Conservation (phyloP, 2,797 vertebrate genomes). For the Coilia nasus region DNA sequence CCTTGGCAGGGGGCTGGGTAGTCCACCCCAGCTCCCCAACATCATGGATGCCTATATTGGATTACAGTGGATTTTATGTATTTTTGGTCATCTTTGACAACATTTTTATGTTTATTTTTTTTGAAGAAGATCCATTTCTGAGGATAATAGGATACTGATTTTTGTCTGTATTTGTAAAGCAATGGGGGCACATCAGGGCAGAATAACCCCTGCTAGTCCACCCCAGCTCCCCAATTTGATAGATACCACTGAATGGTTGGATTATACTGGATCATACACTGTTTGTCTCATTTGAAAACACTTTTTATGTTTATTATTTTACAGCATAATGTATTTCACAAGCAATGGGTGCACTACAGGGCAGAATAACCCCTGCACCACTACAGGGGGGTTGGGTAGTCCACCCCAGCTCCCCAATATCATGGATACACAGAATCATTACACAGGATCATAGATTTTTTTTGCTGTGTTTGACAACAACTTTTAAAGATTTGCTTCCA, state of each 20-base stretch:
- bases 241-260: not conserved
- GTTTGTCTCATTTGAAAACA: too few relatives aligned
- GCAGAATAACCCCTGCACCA: constrained; percentile 23
- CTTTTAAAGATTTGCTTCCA: too few relatives aligned
- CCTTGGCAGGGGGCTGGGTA: not conserved
- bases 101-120: too few relatives aligned
- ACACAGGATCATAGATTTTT: too few relatives aligned
- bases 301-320: too few relatives aligned
- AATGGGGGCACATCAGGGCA: not conserved
- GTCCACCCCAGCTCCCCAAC: constrained; percentile 6
- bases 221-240: not conserved
- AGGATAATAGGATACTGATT: too few relatives aligned
- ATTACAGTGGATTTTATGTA: too few relatives aligned
- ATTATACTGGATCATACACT: not conserved
- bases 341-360: not conserved
- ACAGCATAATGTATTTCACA: too few relatives aligned
- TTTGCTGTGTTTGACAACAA: too few relatives aligned
- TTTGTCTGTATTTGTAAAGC: not conserved
- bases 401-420: not conserved
- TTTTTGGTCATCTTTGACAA: too few relatives aligned
- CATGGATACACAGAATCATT: not conserved
- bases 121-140: too few relatives aligned
- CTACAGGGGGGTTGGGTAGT: too few relatives aligned
- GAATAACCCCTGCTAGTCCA: constrained; percentile 13
- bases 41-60: not conserved